Evolutionary conservation across 2,888 invertebrate genomes (phyloP), one percentile per base, ranked within the genome.

Genomic region (Caenorhabditis doughertyi): DNA sequence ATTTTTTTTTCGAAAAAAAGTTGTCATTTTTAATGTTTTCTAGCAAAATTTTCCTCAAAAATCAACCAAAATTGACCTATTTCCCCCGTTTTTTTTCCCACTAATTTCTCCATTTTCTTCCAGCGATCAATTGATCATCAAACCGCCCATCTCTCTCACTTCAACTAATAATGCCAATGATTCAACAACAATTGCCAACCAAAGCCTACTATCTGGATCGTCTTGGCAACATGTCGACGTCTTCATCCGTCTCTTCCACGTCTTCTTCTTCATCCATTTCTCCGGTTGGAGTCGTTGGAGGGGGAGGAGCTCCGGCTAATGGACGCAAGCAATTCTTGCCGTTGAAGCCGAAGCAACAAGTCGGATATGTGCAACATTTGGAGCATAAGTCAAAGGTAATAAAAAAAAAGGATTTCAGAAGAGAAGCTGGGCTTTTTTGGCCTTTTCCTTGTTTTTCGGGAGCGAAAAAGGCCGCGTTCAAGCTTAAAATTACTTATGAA

Each of bases 281-380:
- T 5, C 23, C 67, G 2, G 51, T 39, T 39, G 13, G 53, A 18
- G 13, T 35, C 13, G 11, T 4, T 35, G 21, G 27, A 27, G 64
- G 56, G 29, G 49, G 23, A 35, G 39, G 16, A 13, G 13, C 18
- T 47, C 44, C n/a, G 18, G 18, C 18, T 4, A 18, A 18, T 35
- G 68, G 70, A 4, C 62, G 73, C 23, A 83, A 83, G 55, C 73
- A 83, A 55, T 74, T 79, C 27, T 49, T 83, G 35, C 51, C 83
- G 47, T 29, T 83, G 51, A 83, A 83, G 27, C 68, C 83, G 23
- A 79, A 74, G 27, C 67, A 67, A 8, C n/a, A n/a, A 4, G 18
- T 18, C 13, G 18, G 18, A 7, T 47, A 47, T 47, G 44, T 47
- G n/a, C 44, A 47, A 4, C 44, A 47, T 47, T 47, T 47, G 44